Evolutionary conservation across 2,797 vertebrate species (phyloP).

Genomic region (Hozukius guyotensis): DNA sequence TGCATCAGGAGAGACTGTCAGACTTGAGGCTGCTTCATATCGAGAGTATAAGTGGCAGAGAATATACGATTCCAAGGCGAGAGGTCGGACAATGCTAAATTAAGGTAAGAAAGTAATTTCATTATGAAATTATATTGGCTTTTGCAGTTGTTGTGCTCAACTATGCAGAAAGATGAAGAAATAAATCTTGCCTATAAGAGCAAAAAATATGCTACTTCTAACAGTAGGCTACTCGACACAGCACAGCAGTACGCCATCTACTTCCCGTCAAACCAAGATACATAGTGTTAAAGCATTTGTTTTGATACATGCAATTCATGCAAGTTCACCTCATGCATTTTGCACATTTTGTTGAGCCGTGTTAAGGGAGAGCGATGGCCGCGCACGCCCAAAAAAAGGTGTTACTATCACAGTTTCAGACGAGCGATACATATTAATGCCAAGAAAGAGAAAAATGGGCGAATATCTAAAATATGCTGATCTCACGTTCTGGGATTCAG

Average conservation of each 20-base stretch:
- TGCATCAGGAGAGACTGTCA: background rate
- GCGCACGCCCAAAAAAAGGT: slow-evolving; percentile 15
- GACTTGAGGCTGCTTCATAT: background rate
- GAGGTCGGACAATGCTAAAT: too few relatives aligned
- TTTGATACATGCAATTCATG: slow-evolving; percentile 31
- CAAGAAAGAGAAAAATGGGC: slow-evolving; percentile 30
- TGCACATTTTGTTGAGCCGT: slow-evolving; percentile 12
- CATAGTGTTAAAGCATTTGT: slow-evolving; percentile 26
- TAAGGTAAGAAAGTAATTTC: background rate
- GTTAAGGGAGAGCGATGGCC: background rate
- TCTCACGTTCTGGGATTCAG: slow-evolving; percentile 63
- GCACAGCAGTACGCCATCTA: background rate
- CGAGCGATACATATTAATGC: slow-evolving; percentile 63
- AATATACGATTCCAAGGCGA: background rate
- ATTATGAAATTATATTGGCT: background rate
- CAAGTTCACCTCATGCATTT: slow-evolving; percentile 41
- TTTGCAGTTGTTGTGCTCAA: background rate
- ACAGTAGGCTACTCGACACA: background rate
- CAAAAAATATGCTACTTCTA: slow-evolving; percentile 8
- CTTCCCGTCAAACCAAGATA: slow-evolving; percentile 21
- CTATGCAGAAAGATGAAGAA: slow-evolving; percentile 30
- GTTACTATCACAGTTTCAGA: slow-evolving; percentile 58
- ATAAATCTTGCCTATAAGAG: slow-evolving; percentile 2
- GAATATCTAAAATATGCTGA: slow-evolving; percentile 79
- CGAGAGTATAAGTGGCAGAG: background rate